Base-by-base conservation (phyloP, 2,113 vertebrate species). In the Cygnus atratus region DNA sequence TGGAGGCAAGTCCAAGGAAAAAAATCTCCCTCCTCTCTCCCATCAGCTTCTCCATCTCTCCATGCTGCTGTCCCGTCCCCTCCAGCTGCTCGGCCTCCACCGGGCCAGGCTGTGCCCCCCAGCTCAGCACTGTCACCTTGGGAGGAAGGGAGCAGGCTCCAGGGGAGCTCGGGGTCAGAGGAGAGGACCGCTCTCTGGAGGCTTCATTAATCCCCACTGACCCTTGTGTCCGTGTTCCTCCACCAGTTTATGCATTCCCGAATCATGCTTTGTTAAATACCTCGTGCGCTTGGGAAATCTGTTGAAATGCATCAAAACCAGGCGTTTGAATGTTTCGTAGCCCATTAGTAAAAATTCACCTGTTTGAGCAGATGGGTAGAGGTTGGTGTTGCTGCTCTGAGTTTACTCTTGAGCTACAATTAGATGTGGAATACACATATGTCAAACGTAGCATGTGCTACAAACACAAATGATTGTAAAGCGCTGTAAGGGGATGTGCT, bases 161-260 rank as follows among this genome's bases (percentile, higher is more conserved):
- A 11, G 35, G 28, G 41, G 21, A 35, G 41, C n/a, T 48, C 2
- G 0, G 48, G 24, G 29, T 35, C 0, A 0, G 31, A 35, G 54
- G 54, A 61, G 17, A 18, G 6, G 21, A 41, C 39, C 59, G 20
- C n/a, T 41, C 35, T 41, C 79, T 88, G 46, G 29, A 31, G 72
- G n/a, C 14, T 84, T 26, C 50, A 26, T 52, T 52, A 52, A 25
- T 52, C 28, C 37, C 13, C 20, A 59, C 26, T 48, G 55, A 33
- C 21, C 50, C 50, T 43, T 37, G 14, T 28, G 39, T 5, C 29
- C 29, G 2, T 35, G 15, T 70, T 75, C 48, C 21, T 63, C 35
- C 35, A 16, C 12, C 37, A 52, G 25, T 29, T 25, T 25, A 50
- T 1, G 4, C 81, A 55, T 48, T 22, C 28, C 61, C 14, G 28